Evolutionary conservation across 2,888 invertebrate genomes (phyloP), one percentile per base, ranked within the genome.

Genomic region (Tillus elongatus): DNA sequence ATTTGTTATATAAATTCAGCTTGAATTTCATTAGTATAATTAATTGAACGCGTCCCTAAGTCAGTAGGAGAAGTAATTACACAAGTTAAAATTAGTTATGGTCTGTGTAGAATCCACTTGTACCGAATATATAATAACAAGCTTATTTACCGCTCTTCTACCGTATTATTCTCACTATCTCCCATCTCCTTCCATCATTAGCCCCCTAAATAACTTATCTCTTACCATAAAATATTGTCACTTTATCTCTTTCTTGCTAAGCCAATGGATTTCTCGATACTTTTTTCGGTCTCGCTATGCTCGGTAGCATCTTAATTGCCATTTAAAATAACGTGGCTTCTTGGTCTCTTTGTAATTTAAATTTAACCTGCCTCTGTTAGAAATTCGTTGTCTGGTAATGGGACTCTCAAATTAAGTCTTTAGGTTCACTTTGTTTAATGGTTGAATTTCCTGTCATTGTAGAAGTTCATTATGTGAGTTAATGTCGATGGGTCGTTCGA

Each of bases 271-370:
- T n/a, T n/a, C 30, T 8, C 30, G 8, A 12, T 30, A 16, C 35
- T 32, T 36, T 33, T 45, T 41, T 31, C 30, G 6, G n/a, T 30
- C 33, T 43, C 43, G 52, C 50, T 51, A 52, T 52, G 54, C 55
- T 46, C 52, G 44, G 53, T 50, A 54, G 54, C 53, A 54, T 57
- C 54, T 57, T 57, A 57, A 57, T 57, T 57, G 54, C 54, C 55
- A 54, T 57, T 57, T 55, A 56, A 56, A 57, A 52, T 54, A 53
- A 52, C 51, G 47, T 47, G 44, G 45, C 24, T 19, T 46, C 46
- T 48, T 52, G 39, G 49, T 51, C 46, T 52, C 51, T 55, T 53
- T 55, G 53, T 53, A 53, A 53, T 54, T 55, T 55, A 55, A 55
- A 53, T 55, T 56, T 54, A 56, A 56, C 45, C 46, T 44, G 42